Evolutionary conservation across 2,797 vertebrate species (phyloP).

Genomic region (Smutsia gigantea): DNA sequence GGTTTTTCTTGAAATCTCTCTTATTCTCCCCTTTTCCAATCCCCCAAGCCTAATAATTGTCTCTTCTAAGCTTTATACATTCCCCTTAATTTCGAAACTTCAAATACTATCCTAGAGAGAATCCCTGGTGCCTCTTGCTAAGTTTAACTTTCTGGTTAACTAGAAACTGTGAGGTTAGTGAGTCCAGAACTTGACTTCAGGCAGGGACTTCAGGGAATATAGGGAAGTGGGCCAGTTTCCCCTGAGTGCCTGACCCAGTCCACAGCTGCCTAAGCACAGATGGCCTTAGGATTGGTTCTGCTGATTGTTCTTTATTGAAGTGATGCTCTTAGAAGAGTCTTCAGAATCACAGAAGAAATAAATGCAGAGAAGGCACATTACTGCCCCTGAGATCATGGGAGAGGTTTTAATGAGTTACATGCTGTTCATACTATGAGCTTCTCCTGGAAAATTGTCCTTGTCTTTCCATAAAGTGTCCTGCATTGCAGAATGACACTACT

Average conservation of each 20-base stretch:
- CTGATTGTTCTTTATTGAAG: neutral
- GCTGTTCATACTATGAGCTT: neutral
- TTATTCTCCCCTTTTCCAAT: neutral
- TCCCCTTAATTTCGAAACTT: neutral
- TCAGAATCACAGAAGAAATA: neutral
- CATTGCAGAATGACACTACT: neutral
- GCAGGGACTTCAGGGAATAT: slow-evolving; percentile 6
- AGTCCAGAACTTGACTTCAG: neutral
- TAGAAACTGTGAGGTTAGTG: neutral
- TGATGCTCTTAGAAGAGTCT: neutral
- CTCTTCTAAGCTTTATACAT: neutral
- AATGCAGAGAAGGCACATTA: neutral
- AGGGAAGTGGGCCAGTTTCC: neutral
- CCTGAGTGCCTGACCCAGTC: neutral
- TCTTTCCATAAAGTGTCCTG: neutral
- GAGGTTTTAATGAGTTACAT: neutral
- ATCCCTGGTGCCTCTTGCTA: neutral
- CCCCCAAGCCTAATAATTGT: neutral
- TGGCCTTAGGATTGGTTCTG: neutral
- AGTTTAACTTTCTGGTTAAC: neutral
- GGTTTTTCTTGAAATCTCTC: neutral
- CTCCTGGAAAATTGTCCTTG: neutral
- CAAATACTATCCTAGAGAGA: neutral
- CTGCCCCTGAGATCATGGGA: neutral
- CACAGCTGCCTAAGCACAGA: neutral